Evolutionary conservation across 2,797 vertebrate genomes (phyloP), one percentile per base, ranked within the genome.

Genomic region (Echeneis naucrates): DNA sequence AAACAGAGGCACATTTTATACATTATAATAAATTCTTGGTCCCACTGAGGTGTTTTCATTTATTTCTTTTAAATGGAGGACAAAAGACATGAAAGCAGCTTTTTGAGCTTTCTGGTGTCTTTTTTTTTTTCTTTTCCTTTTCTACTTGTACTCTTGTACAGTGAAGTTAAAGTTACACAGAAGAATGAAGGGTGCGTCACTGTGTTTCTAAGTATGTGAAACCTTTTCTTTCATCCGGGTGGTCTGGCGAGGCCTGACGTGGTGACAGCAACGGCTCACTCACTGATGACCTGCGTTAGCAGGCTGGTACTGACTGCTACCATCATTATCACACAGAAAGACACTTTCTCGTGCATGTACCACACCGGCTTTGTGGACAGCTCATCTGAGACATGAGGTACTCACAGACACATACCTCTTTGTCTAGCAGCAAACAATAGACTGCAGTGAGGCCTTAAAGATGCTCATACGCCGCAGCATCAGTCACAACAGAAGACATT

Each of bases 381-480:
- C 82, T 83, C 64, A 55, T 74, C 83, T 79, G 82, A 91, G 57
- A 57, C 60, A 40, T 51, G 84, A 88, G 85, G 77, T 78, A 78
- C 72, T 73, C 71, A 24, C 56, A 85, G 81, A 82, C 73, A 81
- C 74, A 65, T 40, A 58, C 9, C 72, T 83, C 86, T 88, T 89
- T 90, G 89, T 91, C 66, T 71, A 33, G 45, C 6, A 48, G 24
- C 66, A 65, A 81, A 92, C 88, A 91, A 89, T 82, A 79, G 84
- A 33, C 74, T 54, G 74, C 78, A 82, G 87, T 80, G 81, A 86
- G 73, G 81, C 54, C 54, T 75, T 44, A 70, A n/a, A 40, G 80
- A 83, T 81, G 83, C 72, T 75, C 75, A 62, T 60, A 72, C 63
- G 38, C 60, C 83, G 56, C 53, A 78, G 72, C 71, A 76, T 82